Evolutionary conservation across 2,888 invertebrate genomes (phyloP).

Genomic region (Disparrhopalites patrizii): DNA sequence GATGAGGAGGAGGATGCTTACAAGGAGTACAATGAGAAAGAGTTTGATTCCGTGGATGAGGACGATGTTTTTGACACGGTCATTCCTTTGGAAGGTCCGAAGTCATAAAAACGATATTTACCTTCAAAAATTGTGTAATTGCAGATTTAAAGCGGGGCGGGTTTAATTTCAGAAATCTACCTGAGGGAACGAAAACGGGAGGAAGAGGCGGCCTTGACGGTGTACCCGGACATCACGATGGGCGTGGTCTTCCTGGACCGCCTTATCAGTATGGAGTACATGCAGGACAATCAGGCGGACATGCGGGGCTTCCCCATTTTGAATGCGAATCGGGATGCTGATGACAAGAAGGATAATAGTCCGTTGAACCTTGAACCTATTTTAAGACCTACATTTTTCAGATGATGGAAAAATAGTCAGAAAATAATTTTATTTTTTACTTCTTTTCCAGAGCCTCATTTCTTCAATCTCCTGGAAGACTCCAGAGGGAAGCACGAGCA

Average conservation of each 20-base stretch:
- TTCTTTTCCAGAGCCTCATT: conserved; percentile 23
- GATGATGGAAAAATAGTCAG: background rate
- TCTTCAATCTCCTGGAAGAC: conserved; percentile 21
- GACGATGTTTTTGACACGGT: conserved; percentile 42
- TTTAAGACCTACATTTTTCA: background rate
- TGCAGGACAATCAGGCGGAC: conserved; percentile 44
- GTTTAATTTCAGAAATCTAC: conserved; percentile 29
- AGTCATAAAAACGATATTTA: no score
- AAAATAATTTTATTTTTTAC: background rate
- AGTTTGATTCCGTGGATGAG: conserved; percentile 37
- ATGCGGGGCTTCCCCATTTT: conserved; percentile 41
- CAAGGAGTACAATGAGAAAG: conserved; percentile 38
- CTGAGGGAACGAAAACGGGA: conserved; percentile 25
- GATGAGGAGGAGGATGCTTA: conserved; percentile 21
- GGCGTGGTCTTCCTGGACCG: conserved; percentile 41
- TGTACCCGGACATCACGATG: conserved; percentile 42
- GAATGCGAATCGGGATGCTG: conserved; percentile 15
- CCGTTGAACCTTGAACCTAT: background rate
- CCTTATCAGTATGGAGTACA: conserved; percentile 43
- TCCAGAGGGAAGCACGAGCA: conserved; percentile 13
- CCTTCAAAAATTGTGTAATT: background rate
- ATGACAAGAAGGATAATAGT: conserved; percentile 27
- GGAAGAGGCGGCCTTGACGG: conserved; percentile 25
- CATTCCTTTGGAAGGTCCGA: conserved; percentile 25
- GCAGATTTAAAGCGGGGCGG: background rate